Base-by-base conservation (phyloP, 2,797 vertebrate genomes). In the Anomalospiza imberbis region DNA sequence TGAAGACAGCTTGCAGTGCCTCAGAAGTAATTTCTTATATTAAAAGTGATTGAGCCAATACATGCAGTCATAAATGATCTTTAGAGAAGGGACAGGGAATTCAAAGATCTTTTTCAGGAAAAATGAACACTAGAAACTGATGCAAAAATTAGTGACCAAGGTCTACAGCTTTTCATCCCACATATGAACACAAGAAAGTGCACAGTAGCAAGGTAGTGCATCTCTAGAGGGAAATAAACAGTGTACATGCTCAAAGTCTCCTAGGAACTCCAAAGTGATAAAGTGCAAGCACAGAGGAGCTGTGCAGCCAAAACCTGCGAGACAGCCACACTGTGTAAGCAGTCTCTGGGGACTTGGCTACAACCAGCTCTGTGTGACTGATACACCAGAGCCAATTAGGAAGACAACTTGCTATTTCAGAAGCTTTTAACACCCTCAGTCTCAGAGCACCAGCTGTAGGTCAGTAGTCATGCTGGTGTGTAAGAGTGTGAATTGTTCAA, bases 381-480 rank as follows among this genome's bases (percentile, higher is more conserved):
- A 26, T 75, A 94, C 31, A 72, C 57, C 42, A 74, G 25, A 86
- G 36, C 57, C 87, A 95, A 82, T 93, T 93, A 93, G 47, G 60
- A 83, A 87, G 31, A 75, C 3, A 22, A 79, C 63, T 85, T 2
- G 0, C 70, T 84, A 20, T 71, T 93, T 79, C 76, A 83, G 90
- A 78, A 87, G 85, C 67, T 94, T 94, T 94, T 91, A 95, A 85
- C 85, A 88, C 72, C 28, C 55, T 76, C 38, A 45, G 62, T 84
- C 91, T 86, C 83, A 80, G 51, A 84, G 80, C 90, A 90, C 47
- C 2, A 2, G 74, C 55, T 84, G 67, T 50, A 90, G 84, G 92
- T 88, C 91, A 89, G 68, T 18, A 91, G 38, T 63, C 47, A 31
- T 32, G 48, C 34, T 79, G 45, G 24, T 66, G 48, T 47, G 6